Conservation (phyloP, 2,113 vertebrate genomes). For the Meles meles region DNA sequence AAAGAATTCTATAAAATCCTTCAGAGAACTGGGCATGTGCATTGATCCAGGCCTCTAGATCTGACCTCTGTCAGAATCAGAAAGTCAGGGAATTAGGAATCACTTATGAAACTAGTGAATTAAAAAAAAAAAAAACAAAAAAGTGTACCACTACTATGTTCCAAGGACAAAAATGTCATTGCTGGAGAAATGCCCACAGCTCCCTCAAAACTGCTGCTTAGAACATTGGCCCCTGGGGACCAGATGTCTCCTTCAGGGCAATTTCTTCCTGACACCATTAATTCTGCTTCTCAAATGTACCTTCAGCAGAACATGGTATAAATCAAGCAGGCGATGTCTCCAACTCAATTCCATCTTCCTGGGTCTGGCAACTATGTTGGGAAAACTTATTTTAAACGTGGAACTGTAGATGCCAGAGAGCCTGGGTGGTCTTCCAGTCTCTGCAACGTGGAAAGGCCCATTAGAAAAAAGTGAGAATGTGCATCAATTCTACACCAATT, state of each 20-base stretch:
- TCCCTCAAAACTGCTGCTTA: background rate
- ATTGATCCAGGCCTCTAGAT: background rate
- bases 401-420: background rate
- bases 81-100: background rate
- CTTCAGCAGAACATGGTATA: background rate
- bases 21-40: background rate
- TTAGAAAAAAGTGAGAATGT: background rate
- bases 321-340: background rate
- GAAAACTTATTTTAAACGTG: background rate
- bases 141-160: background rate
- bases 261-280: background rate
- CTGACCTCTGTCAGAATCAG: background rate
- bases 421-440: background rate
- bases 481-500: background rate
- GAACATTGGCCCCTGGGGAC: background rate
- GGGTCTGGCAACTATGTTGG: background rate
- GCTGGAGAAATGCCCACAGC: background rate
- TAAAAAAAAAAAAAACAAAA: background rate
- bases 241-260: background rate
- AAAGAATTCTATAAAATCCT: background rate
- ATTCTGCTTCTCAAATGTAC: background rate
- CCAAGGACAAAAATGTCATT: background rate
- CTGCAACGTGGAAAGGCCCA: background rate
- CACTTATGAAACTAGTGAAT: background rate
- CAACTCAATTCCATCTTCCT: background rate